These are phyloP conservation scores for Aurelia sp. DNA, from an alignment of 30 jellyfish, hydroid and myxozoan genomes.

Conservation along the genomic window DNA sequence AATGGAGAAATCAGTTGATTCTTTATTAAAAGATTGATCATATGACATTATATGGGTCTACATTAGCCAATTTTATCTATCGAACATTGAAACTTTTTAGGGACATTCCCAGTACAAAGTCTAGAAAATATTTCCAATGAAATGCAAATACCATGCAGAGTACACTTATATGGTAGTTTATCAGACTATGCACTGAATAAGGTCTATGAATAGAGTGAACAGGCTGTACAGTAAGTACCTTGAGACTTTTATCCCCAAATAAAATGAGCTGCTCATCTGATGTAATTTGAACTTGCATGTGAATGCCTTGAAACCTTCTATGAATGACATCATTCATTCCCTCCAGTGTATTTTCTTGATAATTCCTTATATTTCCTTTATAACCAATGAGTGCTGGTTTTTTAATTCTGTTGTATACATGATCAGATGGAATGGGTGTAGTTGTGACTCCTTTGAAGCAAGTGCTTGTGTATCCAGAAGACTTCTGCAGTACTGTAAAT, in stretches of 20 bases:
- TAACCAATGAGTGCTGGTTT: slow-evolving; percentile 93
- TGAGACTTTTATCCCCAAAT: slow-evolving; percentile 84
- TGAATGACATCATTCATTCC: slow-evolving; percentile 78
- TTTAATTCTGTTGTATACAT: slow-evolving; percentile 62
- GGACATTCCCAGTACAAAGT: too few relatives aligned
- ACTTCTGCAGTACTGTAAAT: too few relatives aligned
- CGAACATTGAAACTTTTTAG: too few relatives aligned
- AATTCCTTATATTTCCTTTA: slow-evolving; percentile 73
- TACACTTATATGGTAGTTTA: too few relatives aligned
- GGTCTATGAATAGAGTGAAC: too few relatives aligned
- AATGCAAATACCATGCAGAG: too few relatives aligned
- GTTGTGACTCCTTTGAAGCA: slow-evolving; percentile 63
- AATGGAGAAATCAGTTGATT: too few relatives aligned
- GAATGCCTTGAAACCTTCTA: slow-evolving; percentile 82
- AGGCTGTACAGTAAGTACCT: slow-evolving; percentile 35
- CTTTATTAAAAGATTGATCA: too few relatives aligned
- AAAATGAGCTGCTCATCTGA: slow-evolving; percentile 73
- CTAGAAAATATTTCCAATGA: too few relatives aligned
- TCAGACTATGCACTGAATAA: too few relatives aligned
- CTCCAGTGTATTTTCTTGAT: slow-evolving; percentile 91
- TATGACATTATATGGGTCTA: too few relatives aligned
- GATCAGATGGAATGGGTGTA: slow-evolving; percentile 66
- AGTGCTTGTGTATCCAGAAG: slow-evolving; percentile 25
- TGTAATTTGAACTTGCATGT: slow-evolving; percentile 93
- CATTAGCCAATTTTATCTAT: too few relatives aligned